These are phyloP conservation scores for Xestia ashworthii DNA, from an alignment of 2,888 invertebrate genomes.

Conservation along the genomic window DNA sequence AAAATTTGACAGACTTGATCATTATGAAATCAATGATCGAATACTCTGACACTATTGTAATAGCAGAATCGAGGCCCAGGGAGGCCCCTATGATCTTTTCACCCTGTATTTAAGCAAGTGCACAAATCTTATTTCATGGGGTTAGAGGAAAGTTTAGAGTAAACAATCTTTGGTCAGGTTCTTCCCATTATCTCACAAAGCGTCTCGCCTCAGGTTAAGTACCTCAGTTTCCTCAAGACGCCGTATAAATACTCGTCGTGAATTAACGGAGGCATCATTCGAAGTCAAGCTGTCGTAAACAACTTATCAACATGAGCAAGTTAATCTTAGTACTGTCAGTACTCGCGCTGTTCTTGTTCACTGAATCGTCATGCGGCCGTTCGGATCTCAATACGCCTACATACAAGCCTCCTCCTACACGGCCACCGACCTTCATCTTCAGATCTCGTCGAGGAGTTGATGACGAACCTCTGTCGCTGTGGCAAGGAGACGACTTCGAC, in stretches of 20 bases:
- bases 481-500: slow-evolving; percentile 34
- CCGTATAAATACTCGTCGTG: slow-evolving; percentile 42
- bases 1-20: too few species aligned
- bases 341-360: slow-evolving; percentile 45
- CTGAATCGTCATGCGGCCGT: slow-evolving; percentile 46
- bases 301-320: slow-evolving; percentile 38
- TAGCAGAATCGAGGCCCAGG: too few species aligned
- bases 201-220: slow-evolving; percentile 22
- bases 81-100: background rate
- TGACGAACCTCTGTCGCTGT: slow-evolving; percentile 43
- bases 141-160: slow-evolving; percentile 25
- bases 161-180: slow-evolving; percentile 43
- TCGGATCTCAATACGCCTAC: slow-evolving; percentile 24
- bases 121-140: slow-evolving; percentile 18
- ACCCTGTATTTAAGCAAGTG: background rate
- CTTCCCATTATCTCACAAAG: slow-evolving; percentile 37
- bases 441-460: slow-evolving; percentile 33
- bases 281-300: background rate
- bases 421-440: background rate
- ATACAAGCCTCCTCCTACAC: slow-evolving; percentile 32
- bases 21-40: too few species aligned
- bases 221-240: slow-evolving; percentile 45
- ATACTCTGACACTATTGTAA: too few species aligned
- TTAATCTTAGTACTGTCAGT: slow-evolving; percentile 40
- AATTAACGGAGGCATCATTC: slow-evolving; percentile 19